Evolutionary conservation across 2,888 invertebrate genomes (phyloP).

Genomic region (Lamellibrachia satsuma): DNA sequence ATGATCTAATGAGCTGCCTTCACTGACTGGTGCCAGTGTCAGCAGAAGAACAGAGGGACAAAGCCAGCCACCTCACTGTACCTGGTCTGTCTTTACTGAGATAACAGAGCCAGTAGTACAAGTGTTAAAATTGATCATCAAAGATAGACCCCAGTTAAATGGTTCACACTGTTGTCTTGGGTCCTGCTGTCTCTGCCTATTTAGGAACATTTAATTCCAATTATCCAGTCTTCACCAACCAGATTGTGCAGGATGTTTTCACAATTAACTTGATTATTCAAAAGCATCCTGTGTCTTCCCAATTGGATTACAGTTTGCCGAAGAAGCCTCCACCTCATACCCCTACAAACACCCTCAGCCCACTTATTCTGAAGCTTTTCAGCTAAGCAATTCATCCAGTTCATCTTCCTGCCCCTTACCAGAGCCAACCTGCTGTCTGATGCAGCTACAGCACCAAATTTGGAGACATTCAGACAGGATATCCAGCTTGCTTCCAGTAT

Average conservation of each 20-base stretch:
- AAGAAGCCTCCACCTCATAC: too few species aligned
- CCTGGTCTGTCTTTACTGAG: not conserved
- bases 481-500: too few species aligned
- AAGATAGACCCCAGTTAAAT: not conserved
- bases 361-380: too few species aligned
- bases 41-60: not conserved
- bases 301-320: not conserved
- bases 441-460: too few species aligned
- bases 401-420: too few species aligned
- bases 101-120: not conserved
- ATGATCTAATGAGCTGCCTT: not conserved
- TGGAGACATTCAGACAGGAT: too few species aligned
- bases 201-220: conserved; percentile 10
- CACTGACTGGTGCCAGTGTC: not conserved
- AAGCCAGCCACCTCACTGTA: not conserved
- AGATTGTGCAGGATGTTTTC: not conserved
- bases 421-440: too few species aligned
- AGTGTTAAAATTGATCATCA: conserved; percentile 5
- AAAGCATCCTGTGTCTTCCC: not conserved
- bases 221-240: not conserved
- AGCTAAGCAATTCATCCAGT: too few species aligned
- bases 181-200: not conserved
- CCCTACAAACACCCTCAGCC: too few species aligned
- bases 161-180: not conserved
- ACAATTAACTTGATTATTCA: not conserved